phyloP scores from a whole-genome alignment of 2,888 invertebrate species.

The Acronicta psi region DNA sequence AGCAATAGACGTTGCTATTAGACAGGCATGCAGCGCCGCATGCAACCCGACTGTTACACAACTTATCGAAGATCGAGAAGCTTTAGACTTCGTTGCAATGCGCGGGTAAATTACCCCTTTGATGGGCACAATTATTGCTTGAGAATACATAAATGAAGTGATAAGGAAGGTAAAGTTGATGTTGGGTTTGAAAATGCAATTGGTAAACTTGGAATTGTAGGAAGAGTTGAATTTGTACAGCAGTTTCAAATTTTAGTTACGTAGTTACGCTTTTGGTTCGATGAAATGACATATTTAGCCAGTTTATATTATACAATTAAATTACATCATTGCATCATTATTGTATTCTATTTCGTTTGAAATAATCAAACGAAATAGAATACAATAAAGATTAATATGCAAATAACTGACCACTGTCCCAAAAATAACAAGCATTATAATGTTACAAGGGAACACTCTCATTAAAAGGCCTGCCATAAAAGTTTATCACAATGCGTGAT shows the following conservation, averaged over 20 bases:
- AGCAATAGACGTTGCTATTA: slow-evolving; percentile 72
- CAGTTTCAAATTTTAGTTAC: background rate
- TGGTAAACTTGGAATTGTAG: background rate
- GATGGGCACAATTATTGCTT: slow-evolving; percentile 59
- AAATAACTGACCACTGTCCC: slow-evolving; percentile 17
- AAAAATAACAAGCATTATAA: slow-evolving; percentile 28
- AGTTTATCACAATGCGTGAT: slow-evolving; percentile 49
- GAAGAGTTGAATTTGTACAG: background rate
- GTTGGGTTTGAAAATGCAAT: slow-evolving; percentile 14
- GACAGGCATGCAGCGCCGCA: slow-evolving; percentile 75
- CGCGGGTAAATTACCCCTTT: slow-evolving; percentile 63
- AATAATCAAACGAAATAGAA: slow-evolving; percentile 15
- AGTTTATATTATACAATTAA: background rate
- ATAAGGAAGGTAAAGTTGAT: slow-evolving; percentile 30
- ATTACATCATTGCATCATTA: background rate
- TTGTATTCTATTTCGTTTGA: no score
- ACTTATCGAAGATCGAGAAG: slow-evolving; percentile 75
- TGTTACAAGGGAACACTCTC: slow-evolving; percentile 37
- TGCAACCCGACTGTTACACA: slow-evolving; percentile 72
- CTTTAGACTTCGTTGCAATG: slow-evolving; percentile 60
- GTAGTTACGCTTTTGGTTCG: background rate
- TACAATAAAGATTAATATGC: slow-evolving; percentile 26
- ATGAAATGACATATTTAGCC: background rate
- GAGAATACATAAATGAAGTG: slow-evolving; percentile 49
- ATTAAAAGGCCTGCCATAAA: slow-evolving; percentile 48